Conservation (phyloP, 2,113 vertebrate species). For the Pycnonotus jocosus region DNA sequence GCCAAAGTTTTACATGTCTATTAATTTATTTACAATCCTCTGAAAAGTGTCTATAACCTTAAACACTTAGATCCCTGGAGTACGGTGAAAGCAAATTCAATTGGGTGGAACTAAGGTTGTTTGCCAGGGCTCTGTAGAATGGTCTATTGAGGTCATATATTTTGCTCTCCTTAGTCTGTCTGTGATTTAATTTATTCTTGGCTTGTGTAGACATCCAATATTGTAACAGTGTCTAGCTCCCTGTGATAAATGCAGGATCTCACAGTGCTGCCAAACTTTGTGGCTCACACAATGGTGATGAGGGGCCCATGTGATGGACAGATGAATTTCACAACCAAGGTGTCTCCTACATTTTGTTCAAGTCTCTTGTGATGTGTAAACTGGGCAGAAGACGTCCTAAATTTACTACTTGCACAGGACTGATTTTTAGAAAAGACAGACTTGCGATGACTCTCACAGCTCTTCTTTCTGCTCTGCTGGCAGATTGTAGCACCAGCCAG, state of each 20-base stretch:
- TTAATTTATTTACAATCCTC: slow-evolving; percentile 19
- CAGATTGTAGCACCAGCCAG: not conserved
- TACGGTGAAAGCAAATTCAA: not conserved
- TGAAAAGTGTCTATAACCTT: not conserved
- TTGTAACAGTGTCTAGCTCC: not conserved
- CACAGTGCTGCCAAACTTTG: not conserved
- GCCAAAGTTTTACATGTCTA: not conserved
- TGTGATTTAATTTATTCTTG: slow-evolving; percentile 22
- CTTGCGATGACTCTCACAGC: not conserved
- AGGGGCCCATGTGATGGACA: not conserved
- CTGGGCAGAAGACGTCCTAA: not conserved
- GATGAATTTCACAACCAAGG: not conserved
- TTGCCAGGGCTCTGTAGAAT: not conserved
- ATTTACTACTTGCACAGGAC: not conserved
- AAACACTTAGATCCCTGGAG: not conserved
- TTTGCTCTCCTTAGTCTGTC: not conserved
- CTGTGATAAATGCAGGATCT: not conserved
- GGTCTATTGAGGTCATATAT: not conserved
- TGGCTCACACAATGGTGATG: fast-evolving
- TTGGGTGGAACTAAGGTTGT: not conserved
- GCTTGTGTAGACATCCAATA: not conserved
- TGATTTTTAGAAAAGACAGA: not conserved
- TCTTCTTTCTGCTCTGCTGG: not conserved
- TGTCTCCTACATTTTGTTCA: not conserved
- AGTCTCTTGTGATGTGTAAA: not conserved